Conservation (phyloP, 2,888 invertebrate genomes). For the Sepioteuthis lessoniana region DNA sequence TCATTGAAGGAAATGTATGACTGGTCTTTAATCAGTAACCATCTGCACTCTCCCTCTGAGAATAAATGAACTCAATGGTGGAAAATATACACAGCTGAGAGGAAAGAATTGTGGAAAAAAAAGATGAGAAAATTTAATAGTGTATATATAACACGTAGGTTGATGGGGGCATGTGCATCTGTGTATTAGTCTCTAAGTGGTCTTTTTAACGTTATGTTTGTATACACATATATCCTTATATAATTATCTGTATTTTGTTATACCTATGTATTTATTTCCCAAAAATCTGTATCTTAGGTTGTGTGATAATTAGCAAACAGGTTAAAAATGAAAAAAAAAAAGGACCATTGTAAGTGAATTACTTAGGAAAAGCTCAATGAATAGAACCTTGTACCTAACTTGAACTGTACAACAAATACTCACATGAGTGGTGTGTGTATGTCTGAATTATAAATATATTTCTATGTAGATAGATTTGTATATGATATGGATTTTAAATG, state of each 20-base stretch:
- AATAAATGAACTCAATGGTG: background rate
- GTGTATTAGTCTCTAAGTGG: background rate
- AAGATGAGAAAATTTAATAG: background rate
- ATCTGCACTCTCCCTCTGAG: constrained; percentile 11
- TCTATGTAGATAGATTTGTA: too few relatives aligned
- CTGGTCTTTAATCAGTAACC: background rate
- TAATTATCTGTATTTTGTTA: background rate
- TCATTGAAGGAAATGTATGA: background rate
- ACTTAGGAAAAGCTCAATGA: too few relatives aligned
- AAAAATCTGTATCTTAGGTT: too few relatives aligned
- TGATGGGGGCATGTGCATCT: too few relatives aligned
- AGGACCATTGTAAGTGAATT: too few relatives aligned
- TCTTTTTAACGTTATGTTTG: background rate
- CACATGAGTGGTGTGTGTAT: too few relatives aligned
- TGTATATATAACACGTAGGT: background rate
- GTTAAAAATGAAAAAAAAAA: too few relatives aligned
- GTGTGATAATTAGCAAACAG: too few relatives aligned
- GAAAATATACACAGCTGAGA: background rate
- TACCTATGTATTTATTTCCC: background rate
- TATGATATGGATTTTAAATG: too few relatives aligned
- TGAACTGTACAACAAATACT: too few relatives aligned
- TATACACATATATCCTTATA: background rate
- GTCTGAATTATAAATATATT: too few relatives aligned
- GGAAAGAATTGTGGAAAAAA: background rate
- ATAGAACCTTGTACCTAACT: too few relatives aligned